Evolutionary conservation across 2,888 invertebrate genomes (phyloP), one percentile per base, ranked within the genome.

Genomic region (Diadegma fenestrale): DNA sequence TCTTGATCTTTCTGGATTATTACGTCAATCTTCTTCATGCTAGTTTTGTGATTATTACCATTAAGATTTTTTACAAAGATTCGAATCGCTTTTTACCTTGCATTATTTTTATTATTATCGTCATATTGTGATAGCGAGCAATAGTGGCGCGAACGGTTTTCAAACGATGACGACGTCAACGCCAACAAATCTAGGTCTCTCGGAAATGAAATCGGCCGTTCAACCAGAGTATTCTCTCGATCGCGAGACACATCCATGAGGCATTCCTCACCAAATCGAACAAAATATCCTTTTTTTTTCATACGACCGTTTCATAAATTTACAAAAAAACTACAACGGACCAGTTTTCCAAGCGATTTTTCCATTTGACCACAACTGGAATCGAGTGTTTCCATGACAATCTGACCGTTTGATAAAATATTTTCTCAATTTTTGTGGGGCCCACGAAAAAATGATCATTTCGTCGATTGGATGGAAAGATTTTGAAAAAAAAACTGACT

Each of bases 201-300:
- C 79, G 79, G 79, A 82, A 82, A 82, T 85, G 76, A 75, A 85
- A 82, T 82, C 71, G 75, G 76, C 82, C 85, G 75, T 85, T 79
- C 64, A 82, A 72, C 75, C 64, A 26, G 77, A 82, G 43, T 43
- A 33, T 71, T 83, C 82, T 77, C 51, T 37, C 76, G 72, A 85
- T 82, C 76, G 85, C 76, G 85, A 82, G 80, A 80, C 72, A 69
- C n/a, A 51, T 30, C 10, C 48, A 43, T n/a, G n/a, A 43, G 14
- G 22, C 41, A 43, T 58, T 58, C 54, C 14, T 58, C 0, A 58
- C 54, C 14, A 26, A 58, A 58, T 58, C 26, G 54, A 58, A 58
- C 54, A 10, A 26, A 26, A 58, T 58, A 12, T 58, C 4, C 12
- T 54, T 12, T 58, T 58, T 26, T 58, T 26, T 58, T 58, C 8